Evolutionary conservation across 2,888 invertebrate species (phyloP).

Genomic region (Sepiola atlantica): DNA sequence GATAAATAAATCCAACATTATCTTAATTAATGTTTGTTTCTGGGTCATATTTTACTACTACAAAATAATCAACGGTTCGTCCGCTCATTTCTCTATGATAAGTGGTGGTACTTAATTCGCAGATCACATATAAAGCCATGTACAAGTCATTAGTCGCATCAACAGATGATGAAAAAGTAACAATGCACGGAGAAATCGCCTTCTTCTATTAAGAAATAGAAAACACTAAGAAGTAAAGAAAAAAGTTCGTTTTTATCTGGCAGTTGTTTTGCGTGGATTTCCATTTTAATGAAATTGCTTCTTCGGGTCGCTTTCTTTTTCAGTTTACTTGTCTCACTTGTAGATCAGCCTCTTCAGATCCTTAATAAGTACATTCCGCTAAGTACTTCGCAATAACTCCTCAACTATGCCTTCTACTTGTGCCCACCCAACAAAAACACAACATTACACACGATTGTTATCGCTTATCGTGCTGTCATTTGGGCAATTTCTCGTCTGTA

Average conservation of each 20-base stretch:
- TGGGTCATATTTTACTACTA: no score
- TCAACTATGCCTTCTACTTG: neutral
- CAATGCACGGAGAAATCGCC: neutral
- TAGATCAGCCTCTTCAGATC: neutral
- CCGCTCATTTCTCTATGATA: no score
- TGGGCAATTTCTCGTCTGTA: no score
- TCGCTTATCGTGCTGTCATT: no score
- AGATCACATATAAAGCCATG: no score
- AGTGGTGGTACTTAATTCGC: no score
- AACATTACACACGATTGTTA: no score
- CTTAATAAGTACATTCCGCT: neutral
- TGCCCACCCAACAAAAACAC: neutral
- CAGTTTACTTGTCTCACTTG: neutral
- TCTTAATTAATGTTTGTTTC: no score
- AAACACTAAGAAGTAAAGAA: neutral
- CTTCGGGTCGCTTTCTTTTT: neutral
- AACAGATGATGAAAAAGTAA: neutral
- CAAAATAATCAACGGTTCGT: no score
- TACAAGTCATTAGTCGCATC: neutral
- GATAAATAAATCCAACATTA: no score
- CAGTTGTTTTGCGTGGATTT: neutral
- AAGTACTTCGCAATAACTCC: neutral
- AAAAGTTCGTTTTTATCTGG: neutral
- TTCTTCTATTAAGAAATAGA: neutral
- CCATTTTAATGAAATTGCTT: neutral